Conservation (phyloP, 1,140 invertebrate species). For the Penaeus chinensis region DNA sequence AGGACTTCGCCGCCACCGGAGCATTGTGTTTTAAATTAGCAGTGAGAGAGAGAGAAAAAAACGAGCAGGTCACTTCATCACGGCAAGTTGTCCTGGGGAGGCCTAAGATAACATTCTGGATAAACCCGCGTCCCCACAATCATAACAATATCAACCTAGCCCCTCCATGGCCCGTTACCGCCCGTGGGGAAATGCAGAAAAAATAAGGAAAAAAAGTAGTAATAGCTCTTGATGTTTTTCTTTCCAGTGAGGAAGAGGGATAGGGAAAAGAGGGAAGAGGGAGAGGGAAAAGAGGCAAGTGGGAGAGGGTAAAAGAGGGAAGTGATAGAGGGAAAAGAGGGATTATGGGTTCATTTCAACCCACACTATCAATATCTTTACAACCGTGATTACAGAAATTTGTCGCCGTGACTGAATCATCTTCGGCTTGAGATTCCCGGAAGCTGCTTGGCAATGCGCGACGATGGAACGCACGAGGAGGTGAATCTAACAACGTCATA, state of each 20-base stretch:
- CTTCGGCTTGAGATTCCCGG: no score
- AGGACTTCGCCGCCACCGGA: no score
- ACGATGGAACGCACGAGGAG: no score
- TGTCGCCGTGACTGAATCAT: no score
- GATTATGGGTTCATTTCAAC: no score
- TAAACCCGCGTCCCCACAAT: conserved; percentile 4
- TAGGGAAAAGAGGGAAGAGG: neutral
- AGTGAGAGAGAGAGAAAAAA: no score
- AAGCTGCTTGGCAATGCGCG: no score
- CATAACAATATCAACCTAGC: conserved; percentile 17
- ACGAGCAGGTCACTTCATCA: no score
- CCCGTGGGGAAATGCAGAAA: neutral
- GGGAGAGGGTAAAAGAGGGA: neutral
- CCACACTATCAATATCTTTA: no score
- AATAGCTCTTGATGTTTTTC: neutral
- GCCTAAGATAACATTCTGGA: conserved; percentile 9
- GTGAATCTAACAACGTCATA: no score
- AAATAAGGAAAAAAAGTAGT: neutral
- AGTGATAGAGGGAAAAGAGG: neutral
- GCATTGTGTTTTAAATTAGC: no score
- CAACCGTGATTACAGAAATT: no score
- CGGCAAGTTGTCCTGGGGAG: neutral
- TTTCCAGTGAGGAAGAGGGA: neutral
- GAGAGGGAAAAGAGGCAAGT: conserved; percentile 12
- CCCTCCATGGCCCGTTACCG: neutral